Percentiles rank a stretch among this genome's conserved stretches.
Evolutionary conservation across 2,797 vertebrate genomes (phyloP).

Genomic region (Hydrolagus colliei): DNA sequence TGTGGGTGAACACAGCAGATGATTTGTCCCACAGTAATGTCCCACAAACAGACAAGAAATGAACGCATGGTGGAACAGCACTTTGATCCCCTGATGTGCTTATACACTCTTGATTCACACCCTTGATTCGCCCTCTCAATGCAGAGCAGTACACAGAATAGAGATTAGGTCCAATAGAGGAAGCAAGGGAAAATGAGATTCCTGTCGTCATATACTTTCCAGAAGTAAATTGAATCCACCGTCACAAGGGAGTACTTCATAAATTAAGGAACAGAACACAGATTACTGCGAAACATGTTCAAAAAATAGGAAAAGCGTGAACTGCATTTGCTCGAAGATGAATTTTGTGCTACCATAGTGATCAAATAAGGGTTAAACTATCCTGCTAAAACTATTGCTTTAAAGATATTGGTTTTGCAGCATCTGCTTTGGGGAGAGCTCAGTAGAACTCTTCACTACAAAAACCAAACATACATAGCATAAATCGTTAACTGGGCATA

Average conservation of each 20-base stretch:
- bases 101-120: background rate
- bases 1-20: too few species aligned
- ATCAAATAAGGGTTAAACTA: background rate
- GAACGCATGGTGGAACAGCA: background rate
- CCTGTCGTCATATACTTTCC: background rate
- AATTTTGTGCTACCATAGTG: background rate
- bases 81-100: background rate
- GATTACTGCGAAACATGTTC: background rate
- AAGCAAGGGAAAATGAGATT: background rate
- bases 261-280: background rate
- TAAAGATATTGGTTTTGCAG: background rate
- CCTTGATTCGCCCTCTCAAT: background rate
- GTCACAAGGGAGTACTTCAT: background rate
- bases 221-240: background rate
- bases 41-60: too few species aligned
- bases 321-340: background rate
- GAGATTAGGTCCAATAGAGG: background rate
- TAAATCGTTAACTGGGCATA: too few species aligned
- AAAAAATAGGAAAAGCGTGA: too few species aligned
- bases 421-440: background rate
- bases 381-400: background rate
- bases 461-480: background rate
- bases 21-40: too few species aligned
- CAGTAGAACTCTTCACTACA: background rate
- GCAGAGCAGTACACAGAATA: background rate